Evolutionary conservation across 2,797 vertebrate genomes (phyloP).

Genomic region (Sebastes aleutianus): DNA sequence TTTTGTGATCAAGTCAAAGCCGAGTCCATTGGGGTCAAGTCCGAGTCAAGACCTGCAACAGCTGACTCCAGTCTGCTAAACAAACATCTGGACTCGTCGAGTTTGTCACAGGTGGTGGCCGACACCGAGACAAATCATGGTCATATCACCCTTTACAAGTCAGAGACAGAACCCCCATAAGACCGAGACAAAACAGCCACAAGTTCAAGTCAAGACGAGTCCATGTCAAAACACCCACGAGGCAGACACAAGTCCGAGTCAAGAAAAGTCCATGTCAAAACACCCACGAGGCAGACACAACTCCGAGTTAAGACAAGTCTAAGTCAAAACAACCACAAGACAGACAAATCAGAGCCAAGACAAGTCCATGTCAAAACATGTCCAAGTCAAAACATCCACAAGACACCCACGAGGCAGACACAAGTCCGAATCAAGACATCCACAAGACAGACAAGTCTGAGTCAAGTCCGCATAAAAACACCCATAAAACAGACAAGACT

Average conservation of each 20-base stretch:
- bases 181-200: background rate
- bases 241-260: background rate
- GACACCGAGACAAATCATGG: background rate
- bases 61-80: background rate
- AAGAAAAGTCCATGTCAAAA: background rate
- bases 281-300: background rate
- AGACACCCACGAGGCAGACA: no score
- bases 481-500: background rate
- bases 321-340: no score
- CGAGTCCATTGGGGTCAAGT: background rate
- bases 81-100: background rate
- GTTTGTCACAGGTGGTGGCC: background rate
- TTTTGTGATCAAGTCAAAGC: background rate
- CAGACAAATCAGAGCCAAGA: no score
- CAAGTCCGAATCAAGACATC: no score
- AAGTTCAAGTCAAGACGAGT: background rate
- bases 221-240: background rate
- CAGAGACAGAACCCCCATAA: background rate
- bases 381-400: no score
- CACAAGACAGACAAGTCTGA: background rate
- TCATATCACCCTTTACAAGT: rapidly evolving
- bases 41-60: rapidly evolving
- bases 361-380: no score
- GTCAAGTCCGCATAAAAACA: background rate
- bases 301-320: rapidly evolving